Base-by-base conservation (phyloP, 1,140 invertebrate species). In the Paramacrobiotus metropolitanus region DNA sequence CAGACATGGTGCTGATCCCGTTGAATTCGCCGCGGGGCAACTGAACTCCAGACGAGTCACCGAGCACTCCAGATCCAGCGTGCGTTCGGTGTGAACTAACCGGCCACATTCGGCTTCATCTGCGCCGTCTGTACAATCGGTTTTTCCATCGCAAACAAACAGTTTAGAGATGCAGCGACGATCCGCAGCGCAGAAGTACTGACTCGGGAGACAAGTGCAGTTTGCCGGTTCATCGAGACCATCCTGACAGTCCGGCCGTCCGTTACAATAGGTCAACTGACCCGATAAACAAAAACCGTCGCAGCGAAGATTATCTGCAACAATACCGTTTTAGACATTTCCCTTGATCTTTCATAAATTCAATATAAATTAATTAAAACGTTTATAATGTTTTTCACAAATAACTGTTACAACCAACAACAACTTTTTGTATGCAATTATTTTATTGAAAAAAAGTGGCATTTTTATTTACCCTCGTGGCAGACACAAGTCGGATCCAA, bases 181-280 rank as follows among this genome's bases (percentile, higher is more conserved):
- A 28, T 55, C 48, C 15, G 48, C 48, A 20, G 15, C 15, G 24
- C 48, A 55, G 48, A 55, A 55, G 48, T 20, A 55, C 48, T 55
- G 48, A 55, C 48, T 55, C 4, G 48, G 48, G 15, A 55, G 24
- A 28, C 48, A 55, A 4, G 48, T 55, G 48, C 48, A 55, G 48
- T 55, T 55, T 4, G 48, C 15, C 4, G 48, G 15, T 55, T 55
- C 48, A 24, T 55, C 48, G 15, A 15, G 24, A 20, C 24, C 24
- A 28, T 55, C 48, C 4, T 28, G 15, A 55, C 48, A 55, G 48
- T 55, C 48, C 24, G 15, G 4, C 48, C 28, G 15, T 15, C 48
- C 48, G 48, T 55, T 55, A 24, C 48, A 55, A 24, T 55, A 55
- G 48, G 15, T 55, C 48, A 55, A 24, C 24, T 55, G 48, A 15